These are phyloP conservation scores for Hemicentrotus pulcherrimus DNA, from an alignment of 35 echinoderm and acorn worm genomes.

Conservation along the genomic window DNA sequence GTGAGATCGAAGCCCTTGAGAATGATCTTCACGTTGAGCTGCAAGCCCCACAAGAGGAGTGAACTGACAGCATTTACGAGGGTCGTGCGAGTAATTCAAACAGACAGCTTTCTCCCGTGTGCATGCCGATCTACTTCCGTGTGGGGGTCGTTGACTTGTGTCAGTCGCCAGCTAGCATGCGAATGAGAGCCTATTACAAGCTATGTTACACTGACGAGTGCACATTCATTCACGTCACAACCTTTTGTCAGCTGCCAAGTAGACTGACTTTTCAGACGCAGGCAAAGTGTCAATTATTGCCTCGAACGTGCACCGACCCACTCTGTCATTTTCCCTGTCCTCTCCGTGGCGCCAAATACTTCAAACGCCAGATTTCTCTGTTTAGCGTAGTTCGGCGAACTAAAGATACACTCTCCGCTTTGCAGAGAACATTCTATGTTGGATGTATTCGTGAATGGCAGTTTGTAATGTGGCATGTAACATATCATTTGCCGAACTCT, in stretches of 20 bases:
- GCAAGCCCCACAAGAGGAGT: background rate
- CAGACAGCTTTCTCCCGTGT: constrained; percentile 7
- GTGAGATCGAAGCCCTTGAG: background rate
- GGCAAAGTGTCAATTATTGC: background rate
- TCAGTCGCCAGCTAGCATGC: constrained; percentile 22
- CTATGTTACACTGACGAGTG: constrained; percentile 23
- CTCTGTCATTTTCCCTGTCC: background rate
- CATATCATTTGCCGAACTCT: too few relatives aligned
- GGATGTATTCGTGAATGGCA: background rate
- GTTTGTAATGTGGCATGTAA: background rate
- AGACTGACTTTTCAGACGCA: background rate
- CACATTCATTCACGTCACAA: background rate
- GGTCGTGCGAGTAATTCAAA: constrained; percentile 30
- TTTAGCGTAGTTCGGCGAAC: background rate
- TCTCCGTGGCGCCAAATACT: background rate
- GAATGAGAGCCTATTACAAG: constrained; percentile 32
- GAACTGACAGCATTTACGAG: constrained; percentile 12
- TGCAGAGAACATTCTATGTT: background rate
- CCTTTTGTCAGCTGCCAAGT: constrained; percentile 8
- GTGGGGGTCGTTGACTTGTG: constrained; percentile 29
- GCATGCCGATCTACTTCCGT: constrained; percentile 27
- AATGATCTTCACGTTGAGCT: background rate
- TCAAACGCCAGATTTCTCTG: background rate
- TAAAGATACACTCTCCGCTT: background rate
- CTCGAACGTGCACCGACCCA: background rate